phyloP scores from a whole-genome alignment of 2,888 invertebrate genomes.

The Lithophane ornitopus region DNA sequence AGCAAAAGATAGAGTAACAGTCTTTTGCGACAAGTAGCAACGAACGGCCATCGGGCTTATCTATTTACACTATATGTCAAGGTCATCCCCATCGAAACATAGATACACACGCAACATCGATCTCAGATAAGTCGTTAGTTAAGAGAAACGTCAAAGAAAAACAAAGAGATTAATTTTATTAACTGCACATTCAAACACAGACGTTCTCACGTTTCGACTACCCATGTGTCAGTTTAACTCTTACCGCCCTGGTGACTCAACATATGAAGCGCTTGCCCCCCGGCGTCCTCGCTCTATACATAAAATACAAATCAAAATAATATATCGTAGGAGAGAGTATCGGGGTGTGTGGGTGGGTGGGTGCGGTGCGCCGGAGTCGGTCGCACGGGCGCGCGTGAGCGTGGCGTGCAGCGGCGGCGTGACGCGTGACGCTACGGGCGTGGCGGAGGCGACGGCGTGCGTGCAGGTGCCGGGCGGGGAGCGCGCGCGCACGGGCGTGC shows the following conservation, averaged over 20 bases:
- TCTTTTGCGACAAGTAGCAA: slow-evolving; percentile 91
- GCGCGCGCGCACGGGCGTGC: slow-evolving; percentile 58
- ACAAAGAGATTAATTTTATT: slow-evolving; percentile 88
- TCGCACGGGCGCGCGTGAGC: slow-evolving; percentile 70
- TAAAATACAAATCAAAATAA: slow-evolving; percentile 91
- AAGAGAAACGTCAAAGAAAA: slow-evolving; percentile 91
- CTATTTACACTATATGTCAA: slow-evolving; percentile 89
- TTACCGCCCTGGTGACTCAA: slow-evolving; percentile 99
- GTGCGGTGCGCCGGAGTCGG: slow-evolving; percentile 80
- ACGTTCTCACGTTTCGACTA: slow-evolving; percentile 90
- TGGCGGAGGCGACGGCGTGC: slow-evolving; percentile 70
- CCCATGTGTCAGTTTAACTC: slow-evolving; percentile 90
- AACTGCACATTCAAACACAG: slow-evolving; percentile 91
- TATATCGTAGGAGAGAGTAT: slow-evolving; percentile 90
- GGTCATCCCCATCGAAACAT: slow-evolving; percentile 90
- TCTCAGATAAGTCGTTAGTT: slow-evolving; percentile 89
- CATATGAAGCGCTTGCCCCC: slow-evolving; percentile 97
- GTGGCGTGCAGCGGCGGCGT: slow-evolving; percentile 73
- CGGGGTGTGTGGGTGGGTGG: slow-evolving; percentile 87
- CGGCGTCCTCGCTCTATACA: slow-evolving; percentile 97
- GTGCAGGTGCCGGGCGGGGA: slow-evolving; percentile 67
- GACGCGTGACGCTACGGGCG: slow-evolving; percentile 73
- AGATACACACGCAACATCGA: slow-evolving; percentile 91
- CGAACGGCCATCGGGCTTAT: slow-evolving; percentile 90
- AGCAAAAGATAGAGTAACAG: slow-evolving; percentile 90